Base-by-base conservation (phyloP, 1,140 invertebrate species). In the Nixonia krombeini region DNA sequence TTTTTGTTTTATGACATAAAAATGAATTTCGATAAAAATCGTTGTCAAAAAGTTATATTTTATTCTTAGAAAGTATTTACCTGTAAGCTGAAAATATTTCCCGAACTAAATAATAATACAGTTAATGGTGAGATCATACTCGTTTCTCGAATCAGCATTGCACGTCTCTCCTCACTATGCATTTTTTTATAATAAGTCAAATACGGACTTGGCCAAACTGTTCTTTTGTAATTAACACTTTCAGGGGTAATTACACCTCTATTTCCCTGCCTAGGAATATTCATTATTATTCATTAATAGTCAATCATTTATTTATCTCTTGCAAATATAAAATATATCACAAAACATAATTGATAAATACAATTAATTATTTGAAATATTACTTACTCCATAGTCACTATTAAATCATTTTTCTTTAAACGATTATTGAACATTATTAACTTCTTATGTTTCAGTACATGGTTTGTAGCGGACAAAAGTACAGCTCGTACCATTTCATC, bases 201-300 rank as follows among this genome's bases (percentile, higher is more conserved):
- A 81, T 75, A 75, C 18, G 79, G 49, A 74, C 76, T 76, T 26
- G 82, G 72, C 28, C 75, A 80, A 38, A 77, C 67, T 13, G 66
- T 78, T 41, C 84, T 73, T 8, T 83, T 82, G 46, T 87, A 80
- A 78, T 90, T 90, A 0, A 90, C 86, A 74, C 87, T 88, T 35
- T 89, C 87, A 15, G 84, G 70, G 6, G 80, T 78, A 1, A 90
- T 77, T 46, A 85, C 79, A 2, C 84, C 87, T 16, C 75, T 75
- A 2, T 80, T 72, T 3, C 84, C 79, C 61, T 79, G 73, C 31
- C 89, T 90, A 17, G 6, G 25, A 44, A 55, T 29, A 46, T 23
- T 7, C 23, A 8, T 42, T 26, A 40, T 28, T 18, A 35, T 51
- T 29, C 45, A 37, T 26, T 17, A 37, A 15, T n/a, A n/a, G n/a